These are phyloP conservation scores for Halcyon malimbica DNA, from an alignment of 2,113 vertebrate species.

Conservation along the genomic window DNA sequence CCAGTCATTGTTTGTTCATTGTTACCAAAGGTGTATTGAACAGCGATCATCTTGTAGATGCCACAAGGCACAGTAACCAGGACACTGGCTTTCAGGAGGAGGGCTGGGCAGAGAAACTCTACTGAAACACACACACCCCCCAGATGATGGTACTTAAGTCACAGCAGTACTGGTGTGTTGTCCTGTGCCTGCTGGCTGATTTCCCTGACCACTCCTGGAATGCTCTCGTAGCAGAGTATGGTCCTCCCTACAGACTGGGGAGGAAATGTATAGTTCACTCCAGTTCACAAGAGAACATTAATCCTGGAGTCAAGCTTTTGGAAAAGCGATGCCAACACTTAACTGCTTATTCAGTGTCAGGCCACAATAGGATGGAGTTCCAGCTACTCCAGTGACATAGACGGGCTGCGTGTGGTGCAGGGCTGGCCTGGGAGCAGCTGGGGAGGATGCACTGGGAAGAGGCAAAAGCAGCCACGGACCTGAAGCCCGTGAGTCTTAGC, in stretches of 20 bases:
- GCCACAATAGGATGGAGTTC: fast-evolving
- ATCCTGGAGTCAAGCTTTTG: neutral
- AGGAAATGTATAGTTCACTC: neutral
- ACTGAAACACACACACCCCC: neutral
- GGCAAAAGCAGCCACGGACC: too few species aligned
- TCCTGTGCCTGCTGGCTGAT: neutral
- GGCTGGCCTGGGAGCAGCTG: neutral
- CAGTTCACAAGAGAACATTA: neutral
- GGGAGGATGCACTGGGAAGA: neutral
- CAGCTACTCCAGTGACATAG: too few species aligned
- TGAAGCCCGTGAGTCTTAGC: neutral
- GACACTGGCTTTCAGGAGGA: neutral
- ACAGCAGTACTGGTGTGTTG: neutral
- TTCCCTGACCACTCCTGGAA: neutral
- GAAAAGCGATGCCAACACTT: neutral
- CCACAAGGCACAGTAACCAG: neutral
- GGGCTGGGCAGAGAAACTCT: neutral
- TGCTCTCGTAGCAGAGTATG: too few species aligned
- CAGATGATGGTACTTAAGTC: neutral
- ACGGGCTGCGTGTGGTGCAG: too few species aligned
- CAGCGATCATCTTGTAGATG: neutral
- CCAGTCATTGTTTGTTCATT: neutral
- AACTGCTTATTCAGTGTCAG: neutral
- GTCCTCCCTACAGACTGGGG: neutral
- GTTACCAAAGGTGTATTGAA: neutral